Base-by-base conservation (phyloP, 2,888 invertebrate species). In the Cinara cedri region DNA sequence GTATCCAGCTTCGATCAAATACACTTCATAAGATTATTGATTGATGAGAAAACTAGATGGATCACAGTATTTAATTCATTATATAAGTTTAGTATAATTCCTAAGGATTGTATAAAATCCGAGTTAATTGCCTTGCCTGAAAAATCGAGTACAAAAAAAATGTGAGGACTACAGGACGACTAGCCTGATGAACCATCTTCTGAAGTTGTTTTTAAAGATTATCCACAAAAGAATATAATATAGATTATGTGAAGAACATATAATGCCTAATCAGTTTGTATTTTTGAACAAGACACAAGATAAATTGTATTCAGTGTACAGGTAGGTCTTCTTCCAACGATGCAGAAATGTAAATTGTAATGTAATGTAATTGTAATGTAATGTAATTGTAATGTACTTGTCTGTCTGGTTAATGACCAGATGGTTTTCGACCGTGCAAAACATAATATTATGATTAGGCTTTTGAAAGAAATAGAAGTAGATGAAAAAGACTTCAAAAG, bases 251-350 rank as follows among this genome's bases (percentile, higher is more conserved):
- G 82, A 82, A 81, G 65, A 81, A 62, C 62, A 81, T 68, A 82
- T 83, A 71, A 70, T 80, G 62, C 51, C 81, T 34, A 82, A 81
- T 44, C 83, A 83, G 76, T 83, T 83, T 82, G 82, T 82, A n/a
- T 83, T 83, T 60, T 24, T 44, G 46, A 80, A 75, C 24, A 74
- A 10, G 80, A 71, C 42, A 81, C 81, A 60, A 81, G 81, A 70
- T 80, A 81, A 21, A 76, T 81, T 19, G 19, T 81, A 16, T 81
- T 81, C 44, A 49, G 70, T 55, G 21, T 76, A 44, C 44, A 81
- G 34, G 74, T 81, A n/a, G n/a, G n/a, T n/a, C n/a, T 49, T 81
- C 16, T 62, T 74, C 44, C 81, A 81, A 74, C 54, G 72, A 72
- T 80, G 80, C 62, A 72, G 68, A 51, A 80, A 81, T 80, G 72